phyloP scores from a whole-genome alignment of 2,888 invertebrate genomes.

The Epiperipatus broadwayi region DNA sequence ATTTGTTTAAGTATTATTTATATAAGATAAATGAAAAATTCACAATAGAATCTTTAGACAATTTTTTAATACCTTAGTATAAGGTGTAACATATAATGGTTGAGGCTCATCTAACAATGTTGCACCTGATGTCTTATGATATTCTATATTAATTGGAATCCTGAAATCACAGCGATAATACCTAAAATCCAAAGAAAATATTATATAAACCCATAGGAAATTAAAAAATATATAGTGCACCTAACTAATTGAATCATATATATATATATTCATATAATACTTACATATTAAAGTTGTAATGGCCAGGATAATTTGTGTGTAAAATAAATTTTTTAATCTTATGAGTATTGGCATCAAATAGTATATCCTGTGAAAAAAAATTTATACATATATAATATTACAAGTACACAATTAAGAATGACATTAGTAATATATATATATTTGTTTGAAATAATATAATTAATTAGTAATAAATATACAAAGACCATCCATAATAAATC shows the following conservation, averaged over 20 bases:
- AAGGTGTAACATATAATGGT: constrained; percentile 14
- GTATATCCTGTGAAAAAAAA: constrained; percentile 50
- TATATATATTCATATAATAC: too few relatives aligned
- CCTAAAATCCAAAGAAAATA: constrained; percentile 22
- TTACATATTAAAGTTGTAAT: constrained; percentile 97
- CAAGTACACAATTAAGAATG: too few relatives aligned
- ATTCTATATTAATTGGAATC: too few relatives aligned
- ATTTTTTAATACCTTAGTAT: constrained; percentile 17
- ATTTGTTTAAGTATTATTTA: too few relatives aligned
- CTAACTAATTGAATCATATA: too few relatives aligned
- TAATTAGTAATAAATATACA: not conserved
- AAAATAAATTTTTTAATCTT: constrained; percentile 87
- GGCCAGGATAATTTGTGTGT: constrained; percentile 98
- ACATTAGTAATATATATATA: not conserved
- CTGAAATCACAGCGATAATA: constrained; percentile 81
- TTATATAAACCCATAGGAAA: too few relatives aligned
- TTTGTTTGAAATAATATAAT: not conserved
- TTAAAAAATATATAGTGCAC: too few relatives aligned
- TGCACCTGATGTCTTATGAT: too few relatives aligned
- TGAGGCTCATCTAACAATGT: constrained; percentile 14
- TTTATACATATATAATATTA: too few relatives aligned
- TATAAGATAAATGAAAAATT: too few relatives aligned
- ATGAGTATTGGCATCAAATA: constrained; percentile 88
- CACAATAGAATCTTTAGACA: too few relatives aligned
- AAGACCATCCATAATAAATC: not conserved